Evolutionary conservation across 1,140 invertebrate species (phyloP).

Genomic region (Neuroterus valhalla): DNA sequence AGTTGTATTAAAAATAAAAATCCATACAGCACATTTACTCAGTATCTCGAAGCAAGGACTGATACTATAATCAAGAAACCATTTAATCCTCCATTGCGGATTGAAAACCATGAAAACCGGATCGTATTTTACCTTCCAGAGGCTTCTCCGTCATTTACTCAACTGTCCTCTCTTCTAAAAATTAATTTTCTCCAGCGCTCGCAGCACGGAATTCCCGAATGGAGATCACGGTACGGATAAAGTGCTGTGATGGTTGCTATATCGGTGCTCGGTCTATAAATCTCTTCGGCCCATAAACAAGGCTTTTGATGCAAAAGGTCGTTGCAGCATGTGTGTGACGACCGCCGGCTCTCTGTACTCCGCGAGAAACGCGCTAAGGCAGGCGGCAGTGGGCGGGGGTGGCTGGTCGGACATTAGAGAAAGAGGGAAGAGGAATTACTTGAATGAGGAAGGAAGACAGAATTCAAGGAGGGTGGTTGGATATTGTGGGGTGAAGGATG

Average conservation of each 20-base stretch:
- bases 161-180: conserved; percentile 38
- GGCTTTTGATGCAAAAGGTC: conserved; percentile 71
- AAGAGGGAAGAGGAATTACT: not conserved
- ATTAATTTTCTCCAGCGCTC: conserved; percentile 58
- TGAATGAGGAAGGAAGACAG: not conserved
- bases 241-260: conserved; percentile 56
- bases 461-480: not conserved
- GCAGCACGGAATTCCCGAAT: conserved; percentile 15
- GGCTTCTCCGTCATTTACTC: not conserved
- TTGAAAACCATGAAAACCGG: conserved; percentile 41
- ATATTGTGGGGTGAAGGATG: not conserved
- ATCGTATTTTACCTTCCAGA: conserved; percentile 51
- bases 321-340: conserved; percentile 64
- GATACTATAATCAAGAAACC: too few species aligned
- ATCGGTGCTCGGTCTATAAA: conserved; percentile 66
- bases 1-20: too few species aligned
- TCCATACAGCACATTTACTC: too few species aligned
- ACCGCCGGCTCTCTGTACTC: conserved; percentile 44
- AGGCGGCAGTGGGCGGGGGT: not conserved
- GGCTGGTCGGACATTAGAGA: not conserved
- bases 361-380: conserved; percentile 12
- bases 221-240: conserved; percentile 59
- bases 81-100: conserved; percentile 26
- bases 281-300: conserved; percentile 72
- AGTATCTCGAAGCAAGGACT: too few species aligned